These are phyloP conservation scores for Bolinopsis microptera DNA, from an alignment of 37 sponge, comb jelly and placozoan species.

Conservation along the genomic window DNA sequence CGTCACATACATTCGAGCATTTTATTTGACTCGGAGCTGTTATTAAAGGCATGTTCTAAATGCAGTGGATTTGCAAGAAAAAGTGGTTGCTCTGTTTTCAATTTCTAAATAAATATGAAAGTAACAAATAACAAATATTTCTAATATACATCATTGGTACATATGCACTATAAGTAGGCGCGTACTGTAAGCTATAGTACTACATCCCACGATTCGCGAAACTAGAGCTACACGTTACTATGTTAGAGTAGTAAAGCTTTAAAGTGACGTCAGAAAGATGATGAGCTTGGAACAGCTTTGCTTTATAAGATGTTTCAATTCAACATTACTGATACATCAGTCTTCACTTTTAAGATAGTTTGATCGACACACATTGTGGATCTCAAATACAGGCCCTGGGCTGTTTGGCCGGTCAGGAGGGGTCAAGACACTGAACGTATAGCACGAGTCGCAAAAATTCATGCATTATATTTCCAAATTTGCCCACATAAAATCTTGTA, in stretches of 20 bases:
- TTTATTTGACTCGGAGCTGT: not conserved
- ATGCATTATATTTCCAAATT: conserved; percentile 44
- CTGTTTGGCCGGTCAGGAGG: too few species aligned
- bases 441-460: not conserved
- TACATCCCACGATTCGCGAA: not conserved
- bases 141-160: conserved; percentile 36
- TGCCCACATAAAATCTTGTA: conserved; percentile 8
- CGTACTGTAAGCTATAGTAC: not conserved
- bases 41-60: not conserved
- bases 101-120: conserved; percentile 35
- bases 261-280: too few species aligned
- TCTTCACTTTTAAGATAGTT: too few species aligned
- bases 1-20: not conserved
- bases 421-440: too few species aligned
- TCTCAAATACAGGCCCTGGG: too few species aligned
- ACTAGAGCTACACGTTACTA: too few species aligned
- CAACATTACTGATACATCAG: too few species aligned
- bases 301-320: too few species aligned
- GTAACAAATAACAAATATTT: conserved; percentile 41
- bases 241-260: too few species aligned
- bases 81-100: not conserved
- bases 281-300: too few species aligned
- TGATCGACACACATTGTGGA: too few species aligned
- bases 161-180: conserved; percentile 17
- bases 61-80: not conserved